Base-by-base conservation (phyloP, 2,888 invertebrate genomes). In the Caenorhabditis imperialis region DNA sequence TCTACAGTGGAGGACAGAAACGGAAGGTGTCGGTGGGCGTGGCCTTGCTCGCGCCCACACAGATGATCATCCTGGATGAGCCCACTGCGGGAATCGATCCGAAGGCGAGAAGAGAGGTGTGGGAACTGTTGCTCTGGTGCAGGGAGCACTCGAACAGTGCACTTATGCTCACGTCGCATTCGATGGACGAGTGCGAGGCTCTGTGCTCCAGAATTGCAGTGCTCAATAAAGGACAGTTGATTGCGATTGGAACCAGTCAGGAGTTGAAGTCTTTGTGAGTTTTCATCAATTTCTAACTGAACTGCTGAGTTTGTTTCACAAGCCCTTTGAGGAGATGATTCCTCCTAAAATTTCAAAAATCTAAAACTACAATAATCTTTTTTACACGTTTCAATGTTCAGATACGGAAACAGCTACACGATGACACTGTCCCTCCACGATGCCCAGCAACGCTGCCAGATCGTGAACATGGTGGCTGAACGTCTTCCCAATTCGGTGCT, bases 21-120 rank as follows among this genome's bases (percentile, higher is more conserved):
- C 89, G 94, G 69, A 94, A 94, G 88, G 90, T 94, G 44, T 93
- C 93, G 79, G 92, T 93, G 10, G 94, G 93, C 37, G 90, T 94
- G 78, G 93, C 94, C 0, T 91, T 94, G 70, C 91, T 93, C 88
- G 92, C 92, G 22, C 90, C 92, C 72, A 91, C 93, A 16, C 90
- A 91, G 35, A 90, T 93, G 3, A 92, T 94, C 69, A 91, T 93
- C 75, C 89, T 94, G 88, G 82, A 82, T 54, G 84, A 85, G 40
- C 85, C 85, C 16, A 81, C 81, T 5, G 84, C 86, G 10, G 86
- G 93, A 35, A 90, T 89, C 88, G 90, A 90, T 85, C 92, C 92
- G 0, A 90, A 81, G 72, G 92, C 93, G 0, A 91, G 93, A 78
- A 85, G 91, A 45, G 91, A 91, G 83, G 86, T 92, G 42, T 92